Evolutionary conservation across 2,113 vertebrate species (phyloP), one percentile per base, ranked within the genome.

Genomic region (Crotalus helleri): DNA sequence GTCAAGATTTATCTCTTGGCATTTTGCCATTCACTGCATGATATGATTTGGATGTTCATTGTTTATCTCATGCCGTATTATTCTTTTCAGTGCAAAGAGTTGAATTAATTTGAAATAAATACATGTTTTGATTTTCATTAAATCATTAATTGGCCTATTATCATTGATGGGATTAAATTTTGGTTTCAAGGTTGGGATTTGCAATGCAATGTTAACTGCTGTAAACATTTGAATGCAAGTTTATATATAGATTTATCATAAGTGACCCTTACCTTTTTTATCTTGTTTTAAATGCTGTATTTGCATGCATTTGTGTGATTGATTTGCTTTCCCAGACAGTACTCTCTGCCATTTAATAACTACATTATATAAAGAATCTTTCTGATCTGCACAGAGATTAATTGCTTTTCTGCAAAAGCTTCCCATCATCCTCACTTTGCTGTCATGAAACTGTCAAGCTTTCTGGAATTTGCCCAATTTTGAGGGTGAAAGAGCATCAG

Each of bases 51-150:
- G 51, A 95, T 93, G 46, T 3, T 92, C 92, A 44, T 92, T 0
- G 0, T 87, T 95, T 92, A 90, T 92, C 90, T 93, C 21, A 4
- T 92, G 95, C 89, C 85, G 39, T n/a, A 55, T 92, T 44, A 53
- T 92, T 46, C 90, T 7, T 64, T 4, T 64, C 24, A 93, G 5
- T 6, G 89, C 39, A 91, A 89, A 29, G 17, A 88, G 21, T 26
- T 39, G 3, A 61, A 81, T 92, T 93, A 58, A 94, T 95, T 92
- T 92, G 89, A 94, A 94, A 17, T 49, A 64, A 88, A 92, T 61
- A 91, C 19, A 90, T n/a, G 88, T 69, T 24, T 0, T 93, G 21
- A 54, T 2, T 91, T 92, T 64, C 19, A 94, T 24, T 94, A 93
- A 74, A 93, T 51, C 94, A 39, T 13, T 64, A 74, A 64, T 24